A percentile compares a stretch with the other conserved stretches of the same genome.
These are phyloP conservation scores for Protaetia brevitarsis DNA, from an alignment of 1,140 invertebrate genomes.

Conservation along the genomic window DNA sequence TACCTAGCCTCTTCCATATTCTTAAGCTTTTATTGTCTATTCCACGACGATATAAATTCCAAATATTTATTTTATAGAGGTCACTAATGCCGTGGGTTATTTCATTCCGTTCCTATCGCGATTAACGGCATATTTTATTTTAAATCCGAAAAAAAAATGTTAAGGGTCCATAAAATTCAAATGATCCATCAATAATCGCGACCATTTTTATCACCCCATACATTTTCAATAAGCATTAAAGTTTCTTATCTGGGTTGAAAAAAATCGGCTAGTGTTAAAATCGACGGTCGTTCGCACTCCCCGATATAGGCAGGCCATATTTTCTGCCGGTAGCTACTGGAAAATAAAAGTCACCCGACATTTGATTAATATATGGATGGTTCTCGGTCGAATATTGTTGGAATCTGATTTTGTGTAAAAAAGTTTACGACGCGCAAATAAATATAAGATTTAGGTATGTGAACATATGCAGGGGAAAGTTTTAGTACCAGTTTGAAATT, in stretches of 20 bases:
- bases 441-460: no score
- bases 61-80: slow-evolving; percentile 4
- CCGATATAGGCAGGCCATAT: neutral
- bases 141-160: slow-evolving; percentile 10
- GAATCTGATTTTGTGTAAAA: neutral
- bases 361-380: slow-evolving; percentile 27
- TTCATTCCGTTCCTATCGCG: neutral
- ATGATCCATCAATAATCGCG: slow-evolving; percentile 14
- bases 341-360: slow-evolving; percentile 29
- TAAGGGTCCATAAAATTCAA: slow-evolving; percentile 1
- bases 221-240: slow-evolving; percentile 9
- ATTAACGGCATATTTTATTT: slow-evolving; percentile 6
- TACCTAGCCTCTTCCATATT: neutral
- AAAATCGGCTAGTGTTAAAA: neutral
- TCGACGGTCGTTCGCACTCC: slow-evolving; percentile 3
- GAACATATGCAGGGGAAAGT: no score
- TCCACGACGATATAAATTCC: neutral
- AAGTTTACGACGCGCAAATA: neutral
- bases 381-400: neutral
- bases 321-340: neutral
- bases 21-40: neutral
- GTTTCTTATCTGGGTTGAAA: neutral
- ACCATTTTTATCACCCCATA: slow-evolving; percentile 4
- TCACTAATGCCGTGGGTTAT: neutral
- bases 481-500: no score